These are phyloP conservation scores for Crotalus helleri DNA, from an alignment of 2,113 vertebrate genomes.

Conservation along the genomic window DNA sequence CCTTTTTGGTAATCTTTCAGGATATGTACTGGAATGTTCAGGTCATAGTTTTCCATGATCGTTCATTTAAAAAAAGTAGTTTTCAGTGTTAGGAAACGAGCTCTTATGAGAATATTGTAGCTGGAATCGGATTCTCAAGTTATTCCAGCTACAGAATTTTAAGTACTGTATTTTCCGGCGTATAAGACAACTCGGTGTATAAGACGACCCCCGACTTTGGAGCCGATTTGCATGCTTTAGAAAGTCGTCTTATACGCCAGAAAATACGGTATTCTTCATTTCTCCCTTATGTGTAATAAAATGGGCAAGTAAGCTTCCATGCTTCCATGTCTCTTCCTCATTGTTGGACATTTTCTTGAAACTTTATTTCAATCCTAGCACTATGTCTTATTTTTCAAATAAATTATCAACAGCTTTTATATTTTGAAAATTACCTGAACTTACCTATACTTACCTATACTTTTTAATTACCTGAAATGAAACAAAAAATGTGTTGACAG, in stretches of 20 bases:
- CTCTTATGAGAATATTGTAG: neutral
- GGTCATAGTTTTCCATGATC: neutral
- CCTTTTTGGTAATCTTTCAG: neutral
- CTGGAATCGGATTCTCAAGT: neutral
- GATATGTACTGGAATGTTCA: neutral
- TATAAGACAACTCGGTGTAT: no score
- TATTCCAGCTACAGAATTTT: neutral
- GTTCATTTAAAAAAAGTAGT: neutral
- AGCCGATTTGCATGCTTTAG: no score
- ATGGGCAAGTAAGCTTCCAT: neutral
- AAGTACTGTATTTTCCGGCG: neutral
- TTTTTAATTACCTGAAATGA: neutral
- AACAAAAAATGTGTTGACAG: neutral
- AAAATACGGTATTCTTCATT: no score
- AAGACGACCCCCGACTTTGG: no score
- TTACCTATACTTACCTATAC: neutral
- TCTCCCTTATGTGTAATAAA: neutral
- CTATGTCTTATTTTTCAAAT: neutral
- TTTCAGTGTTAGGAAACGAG: neutral
- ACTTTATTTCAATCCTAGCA: neutral
- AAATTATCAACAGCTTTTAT: neutral
- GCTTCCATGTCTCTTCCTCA: neutral
- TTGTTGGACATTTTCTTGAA: neutral
- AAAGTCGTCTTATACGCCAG: no score
- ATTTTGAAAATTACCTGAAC: neutral